Base-by-base conservation (phyloP, 2,888 invertebrate genomes). In the Iphiclides podalirius region DNA sequence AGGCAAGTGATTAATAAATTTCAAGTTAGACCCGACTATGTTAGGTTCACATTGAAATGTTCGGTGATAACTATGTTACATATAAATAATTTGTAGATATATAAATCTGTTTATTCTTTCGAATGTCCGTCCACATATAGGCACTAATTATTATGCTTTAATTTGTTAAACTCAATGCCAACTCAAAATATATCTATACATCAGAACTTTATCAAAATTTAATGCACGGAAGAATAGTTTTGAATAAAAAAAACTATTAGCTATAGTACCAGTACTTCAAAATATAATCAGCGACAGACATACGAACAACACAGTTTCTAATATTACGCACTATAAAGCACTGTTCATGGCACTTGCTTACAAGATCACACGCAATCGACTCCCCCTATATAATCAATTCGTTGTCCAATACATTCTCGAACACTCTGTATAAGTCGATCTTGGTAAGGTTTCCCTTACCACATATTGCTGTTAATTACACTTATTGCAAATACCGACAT, bases 271-370 rank as follows among this genome's bases (percentile, higher is more conserved):
- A n/a, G n/a, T n/a, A n/a, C n/a, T n/a, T n/a, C n/a, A n/a, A n/a
- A n/a, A n/a, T n/a, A n/a, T n/a, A n/a, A n/a, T n/a, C n/a, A n/a
- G n/a, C n/a, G n/a, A 47, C 47, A 40, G 47, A 40, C 35, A 26
- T n/a, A n/a, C 33, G 20, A 11, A 14, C 13, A 42, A 23, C n/a
- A 9, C 15, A 37, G 12, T n/a, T 6, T 9, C 11, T 33, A 42
- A 28, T n/a, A 11, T 47, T 34, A 34, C 11, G 8, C 11, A 39
- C 28, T 36, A 47, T 44, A 44, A 47, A 47, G 47, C 44, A 43
- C 44, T 13, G 33, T 38, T 17, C 20, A 42, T 48, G 48, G 45
- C 48, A 46, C 48, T 58, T 47, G 28, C 47, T 41, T 41, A 37
- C 23, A 38, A 35, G 51, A 12, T 52, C 45, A 49, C 43, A 38